These are phyloP conservation scores for Enteromius treurensis DNA, from an alignment of 2,797 vertebrate genomes.

Conservation along the genomic window DNA sequence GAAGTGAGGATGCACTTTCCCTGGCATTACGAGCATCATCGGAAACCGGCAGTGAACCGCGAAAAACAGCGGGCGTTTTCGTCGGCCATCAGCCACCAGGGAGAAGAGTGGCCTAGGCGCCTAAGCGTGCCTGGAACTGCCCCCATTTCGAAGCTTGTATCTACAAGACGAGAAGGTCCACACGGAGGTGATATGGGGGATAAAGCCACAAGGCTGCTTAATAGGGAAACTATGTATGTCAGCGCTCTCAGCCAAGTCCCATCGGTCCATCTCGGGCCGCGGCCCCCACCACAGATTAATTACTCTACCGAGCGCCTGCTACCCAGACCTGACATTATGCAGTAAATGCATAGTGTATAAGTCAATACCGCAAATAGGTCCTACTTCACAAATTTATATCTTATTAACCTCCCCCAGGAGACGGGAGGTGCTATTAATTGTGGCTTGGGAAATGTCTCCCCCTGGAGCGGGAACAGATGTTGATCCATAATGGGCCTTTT, in stretches of 20 bases:
- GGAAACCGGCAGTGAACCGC: slow-evolving; percentile 73
- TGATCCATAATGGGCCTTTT: slow-evolving; percentile 75
- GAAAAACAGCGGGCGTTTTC: slow-evolving; percentile 71
- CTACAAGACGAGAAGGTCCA: neutral
- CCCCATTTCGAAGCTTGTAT: slow-evolving; percentile 40
- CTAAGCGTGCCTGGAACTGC: slow-evolving; percentile 44
- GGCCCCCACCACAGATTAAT: slow-evolving; percentile 75
- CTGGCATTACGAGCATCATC: slow-evolving; percentile 46
- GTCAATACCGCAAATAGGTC: slow-evolving; percentile 81
- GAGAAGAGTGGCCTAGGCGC: slow-evolving; percentile 57
- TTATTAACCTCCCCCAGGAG: slow-evolving; percentile 75
- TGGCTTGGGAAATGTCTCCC: slow-evolving; percentile 69
- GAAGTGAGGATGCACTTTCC: slow-evolving; percentile 67
- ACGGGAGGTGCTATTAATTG: slow-evolving; percentile 72
- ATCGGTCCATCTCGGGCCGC: slow-evolving; percentile 70
- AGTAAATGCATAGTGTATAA: slow-evolving; percentile 81
- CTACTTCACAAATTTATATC: slow-evolving; percentile 80
- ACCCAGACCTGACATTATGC: slow-evolving; percentile 77
- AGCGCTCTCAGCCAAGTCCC: slow-evolving; percentile 63
- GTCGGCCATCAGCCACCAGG: slow-evolving; percentile 66
- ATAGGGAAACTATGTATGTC: slow-evolving; percentile 55
- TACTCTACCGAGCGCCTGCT: slow-evolving; percentile 70
- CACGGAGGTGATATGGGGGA: slow-evolving; percentile 39
- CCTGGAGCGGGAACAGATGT: slow-evolving; percentile 79
- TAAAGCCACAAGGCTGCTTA: slow-evolving; percentile 38